Percentiles rank a stretch among this genome's conserved stretches.
phyloP scores from a whole-genome alignment of 2,113 vertebrate species.

The Riparia riparia region DNA sequence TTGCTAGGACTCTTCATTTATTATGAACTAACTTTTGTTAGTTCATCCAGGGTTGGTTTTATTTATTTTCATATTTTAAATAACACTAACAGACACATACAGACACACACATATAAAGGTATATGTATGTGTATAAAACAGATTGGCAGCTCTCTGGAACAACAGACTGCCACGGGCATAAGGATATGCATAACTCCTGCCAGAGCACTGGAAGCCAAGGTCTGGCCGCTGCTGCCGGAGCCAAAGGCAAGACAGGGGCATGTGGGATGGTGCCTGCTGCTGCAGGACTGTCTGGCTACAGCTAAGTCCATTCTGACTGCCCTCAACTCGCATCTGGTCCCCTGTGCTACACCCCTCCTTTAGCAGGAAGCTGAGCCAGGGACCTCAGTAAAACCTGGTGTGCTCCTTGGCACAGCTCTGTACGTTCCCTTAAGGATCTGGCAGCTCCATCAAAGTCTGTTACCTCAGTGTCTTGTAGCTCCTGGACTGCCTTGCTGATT shows the following conservation, averaged over 20 bases:
- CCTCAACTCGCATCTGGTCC: background rate
- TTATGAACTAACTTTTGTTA: background rate
- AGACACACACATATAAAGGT: background rate
- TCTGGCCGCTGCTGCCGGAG: accelerated
- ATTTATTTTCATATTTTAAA: background rate
- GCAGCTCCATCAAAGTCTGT: background rate
- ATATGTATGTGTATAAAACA: background rate
- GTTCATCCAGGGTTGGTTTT: background rate
- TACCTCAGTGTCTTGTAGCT: background rate
- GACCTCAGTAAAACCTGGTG: background rate
- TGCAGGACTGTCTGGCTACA: background rate
- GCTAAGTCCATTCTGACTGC: background rate
- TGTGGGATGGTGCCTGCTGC: background rate
- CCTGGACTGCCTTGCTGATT: background rate
- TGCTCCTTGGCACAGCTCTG: background rate
- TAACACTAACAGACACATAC: background rate
- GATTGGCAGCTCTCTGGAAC: background rate
- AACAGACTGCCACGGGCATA: background rate
- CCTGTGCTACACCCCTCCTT: background rate
- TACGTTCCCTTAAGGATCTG: background rate
- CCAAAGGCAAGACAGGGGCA: background rate
- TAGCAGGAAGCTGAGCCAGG: background rate
- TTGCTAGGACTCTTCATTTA: background rate
- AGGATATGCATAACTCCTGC: background rate
- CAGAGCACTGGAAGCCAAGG: background rate